These are phyloP conservation scores for Neodiprion virginianus DNA, from an alignment of 1,140 invertebrate species.

Conservation along the genomic window DNA sequence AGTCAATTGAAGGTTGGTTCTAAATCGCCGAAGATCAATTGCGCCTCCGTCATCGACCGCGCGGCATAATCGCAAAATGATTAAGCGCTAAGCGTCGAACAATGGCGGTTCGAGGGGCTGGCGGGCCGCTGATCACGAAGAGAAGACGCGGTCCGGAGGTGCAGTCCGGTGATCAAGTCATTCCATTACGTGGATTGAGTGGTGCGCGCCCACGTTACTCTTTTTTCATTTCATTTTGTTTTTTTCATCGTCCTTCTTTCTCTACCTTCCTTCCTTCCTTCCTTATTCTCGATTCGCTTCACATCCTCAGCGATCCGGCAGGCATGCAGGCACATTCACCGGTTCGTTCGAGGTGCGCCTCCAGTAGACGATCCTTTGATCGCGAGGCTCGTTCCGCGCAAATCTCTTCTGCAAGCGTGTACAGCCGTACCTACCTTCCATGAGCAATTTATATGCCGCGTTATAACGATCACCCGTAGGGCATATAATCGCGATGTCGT, in stretches of 20 bases:
- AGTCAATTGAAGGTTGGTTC: no score
- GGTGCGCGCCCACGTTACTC: constrained; percentile 39
- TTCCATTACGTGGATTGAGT: constrained; percentile 59
- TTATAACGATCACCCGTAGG: no score
- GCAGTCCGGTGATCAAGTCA: constrained; percentile 50
- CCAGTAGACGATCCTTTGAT: neutral
- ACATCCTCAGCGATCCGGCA: constrained; percentile 35
- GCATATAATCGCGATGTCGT: no score
- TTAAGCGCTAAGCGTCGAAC: no score
- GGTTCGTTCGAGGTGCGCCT: neutral
- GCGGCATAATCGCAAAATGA: no score
- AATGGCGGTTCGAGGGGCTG: constrained; percentile 22
- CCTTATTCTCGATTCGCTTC: constrained; percentile 29
- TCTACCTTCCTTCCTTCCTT: constrained; percentile 21
- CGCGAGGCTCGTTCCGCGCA: neutral
- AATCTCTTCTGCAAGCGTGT: neutral
- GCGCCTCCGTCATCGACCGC: no score
- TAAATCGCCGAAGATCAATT: no score
- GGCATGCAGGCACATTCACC: neutral
- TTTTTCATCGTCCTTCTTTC: constrained; percentile 24
- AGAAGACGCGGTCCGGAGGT: neutral
- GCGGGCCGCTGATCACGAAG: neutral
- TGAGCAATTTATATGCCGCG: no score
- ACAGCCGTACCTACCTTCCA: no score
- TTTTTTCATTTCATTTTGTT: constrained; percentile 32